Evolutionary conservation across 2,797 vertebrate species (phyloP), one percentile per base, ranked within the genome.

Genomic region (Acrocephalus scirpaceus): DNA sequence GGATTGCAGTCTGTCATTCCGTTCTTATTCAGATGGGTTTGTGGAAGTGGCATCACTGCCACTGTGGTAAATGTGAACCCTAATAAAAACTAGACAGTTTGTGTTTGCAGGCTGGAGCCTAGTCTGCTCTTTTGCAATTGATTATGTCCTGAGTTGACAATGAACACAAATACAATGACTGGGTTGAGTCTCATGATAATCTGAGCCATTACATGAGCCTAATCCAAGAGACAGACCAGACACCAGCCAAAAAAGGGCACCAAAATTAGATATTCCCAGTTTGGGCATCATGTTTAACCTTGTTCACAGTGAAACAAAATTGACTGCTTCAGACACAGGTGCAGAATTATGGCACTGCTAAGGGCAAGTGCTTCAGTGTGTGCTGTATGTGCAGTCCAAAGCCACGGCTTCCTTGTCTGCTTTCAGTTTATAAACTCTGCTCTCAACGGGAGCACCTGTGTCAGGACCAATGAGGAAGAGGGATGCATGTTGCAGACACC

Each of bases 241-340:
- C 90, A 92, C 47, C 19, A 75, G 86, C 92, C 89, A 94, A 95
- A 96, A 95, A 50, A 94, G 90, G 95, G 17, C 95, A 88, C 75
- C 34, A 87, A 95, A 96, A 96, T 79, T 78, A 96, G 94, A 95
- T 97, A 97, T 92, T 97, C 91, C 95, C 95, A 77, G 76, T 95
- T 83, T 88, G 95, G 93, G 75, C 90, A 96, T 96, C 58, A 36
- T 4, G 32, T 72, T 75, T 87, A 93, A 73, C 90, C 86, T 96
- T 93, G 93, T 93, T 95, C 92, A 62, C 85, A 93, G 94, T 91
- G 90, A 95, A 93, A 87, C 70, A 5, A 95, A 95, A 97, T 90
- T 72, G 95, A 93, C 64, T 65, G 78, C 82, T 96, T 94, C 90
- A 95, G 97, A 93, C 97, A 94, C 98, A 98, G 98, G 97, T 98